Conservation (phyloP, 2,113 vertebrate species). For the Tichodroma muraria region DNA sequence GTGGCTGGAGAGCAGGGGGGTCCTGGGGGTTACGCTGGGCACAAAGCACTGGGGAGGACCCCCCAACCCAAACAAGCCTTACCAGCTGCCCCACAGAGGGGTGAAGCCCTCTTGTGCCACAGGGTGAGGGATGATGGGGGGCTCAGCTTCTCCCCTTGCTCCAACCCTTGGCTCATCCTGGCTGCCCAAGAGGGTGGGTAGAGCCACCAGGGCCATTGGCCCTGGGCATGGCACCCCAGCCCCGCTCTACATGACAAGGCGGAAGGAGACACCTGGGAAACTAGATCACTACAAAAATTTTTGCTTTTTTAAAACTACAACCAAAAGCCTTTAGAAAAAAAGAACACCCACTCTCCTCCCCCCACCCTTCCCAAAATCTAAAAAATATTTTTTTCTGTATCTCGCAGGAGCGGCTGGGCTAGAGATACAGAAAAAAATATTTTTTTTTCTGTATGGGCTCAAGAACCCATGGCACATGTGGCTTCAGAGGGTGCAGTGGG, state of each 20-base stretch:
- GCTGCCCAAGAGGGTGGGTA: background rate
- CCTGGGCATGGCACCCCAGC: background rate
- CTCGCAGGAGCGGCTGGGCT: background rate
- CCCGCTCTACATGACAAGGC: background rate
- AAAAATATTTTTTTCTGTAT: background rate
- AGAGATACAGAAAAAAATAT: no score
- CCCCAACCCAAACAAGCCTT: background rate
- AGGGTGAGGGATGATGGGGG: background rate
- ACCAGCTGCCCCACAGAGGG: background rate
- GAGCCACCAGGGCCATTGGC: background rate
- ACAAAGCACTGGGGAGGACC: background rate
- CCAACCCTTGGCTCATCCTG: background rate
- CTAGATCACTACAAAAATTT: slow-evolving; percentile 32
- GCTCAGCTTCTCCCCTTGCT: background rate
- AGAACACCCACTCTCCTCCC: background rate
- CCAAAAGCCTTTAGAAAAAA: background rate
- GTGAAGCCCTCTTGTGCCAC: background rate
- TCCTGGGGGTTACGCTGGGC: background rate
- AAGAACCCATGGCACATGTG: background rate
- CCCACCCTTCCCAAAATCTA: background rate
- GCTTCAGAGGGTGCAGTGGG: background rate
- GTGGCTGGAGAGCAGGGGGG: fast-evolving
- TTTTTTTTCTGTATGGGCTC: background rate
- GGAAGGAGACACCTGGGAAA: background rate
- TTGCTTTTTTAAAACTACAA: slow-evolving; percentile 18